Base-by-base conservation (phyloP, 1,140 invertebrate genomes). In the Trachymyrmex cornetzi region DNA sequence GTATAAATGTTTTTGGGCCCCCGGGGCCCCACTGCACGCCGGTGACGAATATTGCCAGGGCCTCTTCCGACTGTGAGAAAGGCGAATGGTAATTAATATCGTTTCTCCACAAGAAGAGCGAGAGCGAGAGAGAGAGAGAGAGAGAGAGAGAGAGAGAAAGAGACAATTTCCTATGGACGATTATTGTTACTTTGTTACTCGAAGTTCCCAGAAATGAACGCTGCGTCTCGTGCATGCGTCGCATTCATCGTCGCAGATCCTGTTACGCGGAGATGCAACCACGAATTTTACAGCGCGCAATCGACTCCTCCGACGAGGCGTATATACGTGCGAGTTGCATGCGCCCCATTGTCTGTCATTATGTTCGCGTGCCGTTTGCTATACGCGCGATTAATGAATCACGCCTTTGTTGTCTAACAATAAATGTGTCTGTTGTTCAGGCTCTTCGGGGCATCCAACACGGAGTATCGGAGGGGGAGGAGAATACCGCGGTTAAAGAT, bases 11-110 rank as follows among this genome's bases (percentile, higher is more conserved):
- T 64, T 50, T 77, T 24, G 7, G 59, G 12, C 50, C 50, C 50
- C 19, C 63, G 72, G 50, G 86, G 55, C 74, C 80, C 77, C 81
- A 30, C 57, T 48, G 89, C 80, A 67, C 71, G 74, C 64, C 87
- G 77, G 75, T 89, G 88, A 89, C 89, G 89, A 89, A 89, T 89
- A 90, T 90, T 77, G 69, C 72, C 53, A 27, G n/a, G 77, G 50
- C 57, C 80, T 86, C 88, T 85, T 80, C 77, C 72, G 63, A 86
- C 80, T 77, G 64, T 44, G 77, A 75, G 84, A 55, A 48, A 71
- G 69, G 57, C 88, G 48, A 77, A 84, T 48, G 85, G 69, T 90
- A 90, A 90, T 90, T 90, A 90, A 90, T 90, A 90, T 79, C 75
- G 48, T 48, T 81, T 38, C 88, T 77, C 63, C 27, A 7, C n/a